Evolutionary conservation across 1,140 invertebrate genomes (phyloP), one percentile per base, ranked within the genome.

Genomic region (Ruditapes philippinarum): DNA sequence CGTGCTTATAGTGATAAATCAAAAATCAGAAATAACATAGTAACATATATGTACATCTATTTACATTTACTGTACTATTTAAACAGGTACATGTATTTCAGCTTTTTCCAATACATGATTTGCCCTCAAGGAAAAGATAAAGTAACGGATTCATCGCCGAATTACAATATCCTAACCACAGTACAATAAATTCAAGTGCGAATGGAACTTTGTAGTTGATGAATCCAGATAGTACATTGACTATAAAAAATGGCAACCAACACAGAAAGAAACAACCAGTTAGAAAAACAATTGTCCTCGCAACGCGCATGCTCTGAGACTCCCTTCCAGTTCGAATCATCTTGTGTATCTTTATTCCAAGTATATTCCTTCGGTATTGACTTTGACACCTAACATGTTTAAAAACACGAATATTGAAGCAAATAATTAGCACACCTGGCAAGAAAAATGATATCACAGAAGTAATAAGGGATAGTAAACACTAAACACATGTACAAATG

Each of bases 111-210:
- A 76, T 38, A 33, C 83, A 85, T 19, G 33, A 3, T 11, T 60
- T 51, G 4, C 68, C 49, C 17, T 74, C 31, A 38, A 85, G 31
- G 19, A 85, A 22, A 17, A 85, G 40, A 60, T 85, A 85, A 22
- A 85, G 38, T 9, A 76, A 0, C 9, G 83, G 83, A 73, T 85
- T 85, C 12, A 49, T 60, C n/a, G 83, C 83, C 5, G 83, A 85
- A 31, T 85, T 85, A 19, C 28, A 45, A 28, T 85, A 85, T 57
- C 83, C 83, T 42, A 85, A 42, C 83, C 83, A 85, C 31, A 51
- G 3, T 12, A 76, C 51, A 14, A 76, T 19, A 9, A 74, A 11
- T 28, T 31, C 40, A 3, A 85, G 1, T 22, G 42, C 17, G 11
- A 42, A 1, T 76, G 83, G 83, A 22, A 74, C 28, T 12, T 31